Base-by-base conservation (phyloP, 2,113 vertebrate genomes). In the Pholis gunnellus region DNA sequence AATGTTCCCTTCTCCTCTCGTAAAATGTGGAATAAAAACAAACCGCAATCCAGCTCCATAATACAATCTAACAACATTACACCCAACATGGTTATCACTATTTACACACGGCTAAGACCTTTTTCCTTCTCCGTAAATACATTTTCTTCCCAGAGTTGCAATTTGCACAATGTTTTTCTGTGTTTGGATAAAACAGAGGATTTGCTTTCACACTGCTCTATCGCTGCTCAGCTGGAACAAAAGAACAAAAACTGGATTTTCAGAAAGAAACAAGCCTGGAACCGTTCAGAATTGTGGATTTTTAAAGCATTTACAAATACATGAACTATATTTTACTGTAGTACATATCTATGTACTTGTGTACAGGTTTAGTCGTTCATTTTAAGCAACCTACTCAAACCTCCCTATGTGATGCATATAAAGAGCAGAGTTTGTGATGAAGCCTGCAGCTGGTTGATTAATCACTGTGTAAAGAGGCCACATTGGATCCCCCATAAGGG, bases 391-490 rank as follows among this genome's bases (percentile, higher is more conserved):
- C 14, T 56, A 63, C 40, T 29, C n/a, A 9, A 6, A 18, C 57
- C 4, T 46, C 27, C 9, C 34, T 10, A 25, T 17, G 38, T 17
- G 69, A 46, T 36, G 56, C 42, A 60, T 17, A 18, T 46, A 57
- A 61, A 59, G 9, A 65, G 40, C 50, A 60, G 76, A 40, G 54
- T 60, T 76, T 72, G 59, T 50, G 18, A 31, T 1, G 7, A 25
- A 25, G 31, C n/a, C n/a, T 61, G 52, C 56, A 69, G 15, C 34
- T 54, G 44, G 31, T 72, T 73, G 81, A 87, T 79, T 72, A 76
- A 86, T 87, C 34, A 13, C 54, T 6, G 5, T 67, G 78, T 48
- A 71, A 78, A 79, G 34, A 63, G 34, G 64, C 77, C 60, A 73
- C 69, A 81, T 56, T 68, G 75, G 38, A 84, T 77, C 31, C 20